Percentiles rank a stretch among this genome's conserved stretches.
Conservation (phyloP, 2,113 vertebrate species). For the Microtus pennsylvanicus region DNA sequence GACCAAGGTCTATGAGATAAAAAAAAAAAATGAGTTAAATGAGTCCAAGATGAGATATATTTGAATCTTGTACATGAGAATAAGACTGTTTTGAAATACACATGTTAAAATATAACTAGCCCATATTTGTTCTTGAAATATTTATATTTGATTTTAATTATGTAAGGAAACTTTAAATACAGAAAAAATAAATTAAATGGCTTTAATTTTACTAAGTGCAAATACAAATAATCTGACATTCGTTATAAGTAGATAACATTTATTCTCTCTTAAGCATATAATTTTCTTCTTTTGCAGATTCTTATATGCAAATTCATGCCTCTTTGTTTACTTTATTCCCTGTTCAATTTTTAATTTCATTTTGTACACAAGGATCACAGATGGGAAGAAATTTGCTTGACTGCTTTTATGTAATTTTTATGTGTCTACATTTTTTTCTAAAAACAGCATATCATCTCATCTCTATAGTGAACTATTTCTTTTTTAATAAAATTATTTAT, state of each 20-base stretch:
- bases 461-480: background rate
- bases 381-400: constrained; percentile 46
- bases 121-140: background rate
- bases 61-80: background rate
- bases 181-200: constrained; percentile 44
- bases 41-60: background rate
- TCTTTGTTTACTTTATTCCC: constrained; percentile 71
- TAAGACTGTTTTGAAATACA: background rate
- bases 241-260: constrained; percentile 50
- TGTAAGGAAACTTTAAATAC: constrained; percentile 11
- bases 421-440: constrained; percentile 17
- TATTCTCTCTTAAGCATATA: constrained; percentile 49
- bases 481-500: background rate
- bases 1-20: background rate
- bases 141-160: background rate
- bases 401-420: constrained; percentile 55
- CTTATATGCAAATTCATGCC: constrained; percentile 53
- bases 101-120: background rate
- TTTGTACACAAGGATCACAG: constrained; percentile 63
- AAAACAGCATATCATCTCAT: constrained; percentile 20
- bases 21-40: background rate
- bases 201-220: constrained; percentile 59
- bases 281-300: constrained; percentile 33
- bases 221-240: constrained; percentile 38
- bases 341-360: constrained; percentile 69